These are phyloP conservation scores for Congeria kusceri DNA, from an alignment of 2,888 invertebrate genomes.

Conservation along the genomic window DNA sequence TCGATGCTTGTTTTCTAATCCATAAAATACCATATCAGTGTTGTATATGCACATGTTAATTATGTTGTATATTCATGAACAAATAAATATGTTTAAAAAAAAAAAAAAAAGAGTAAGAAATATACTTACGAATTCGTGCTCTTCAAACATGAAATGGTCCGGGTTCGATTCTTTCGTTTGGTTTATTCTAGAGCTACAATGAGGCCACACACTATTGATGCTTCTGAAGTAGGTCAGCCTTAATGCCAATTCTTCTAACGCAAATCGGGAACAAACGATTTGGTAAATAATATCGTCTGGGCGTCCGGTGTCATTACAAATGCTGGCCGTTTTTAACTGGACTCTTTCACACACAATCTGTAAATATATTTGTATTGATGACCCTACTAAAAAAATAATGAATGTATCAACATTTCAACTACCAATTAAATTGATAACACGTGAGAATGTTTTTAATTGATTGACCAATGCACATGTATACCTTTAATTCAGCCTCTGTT, in stretches of 20 bases:
- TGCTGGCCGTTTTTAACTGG: background rate
- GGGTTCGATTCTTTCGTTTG: conserved; percentile 52
- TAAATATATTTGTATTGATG: background rate
- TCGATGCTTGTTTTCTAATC: too few species aligned
- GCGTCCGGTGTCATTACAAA: background rate
- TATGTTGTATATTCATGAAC: too few species aligned
- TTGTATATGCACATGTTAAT: too few species aligned
- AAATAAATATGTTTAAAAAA: too few species aligned
- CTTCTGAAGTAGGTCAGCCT: conserved; percentile 69
- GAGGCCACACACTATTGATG: conserved; percentile 69
- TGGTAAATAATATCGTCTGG: conserved; percentile 12
- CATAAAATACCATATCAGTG: too few species aligned
- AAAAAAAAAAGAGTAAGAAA: background rate
- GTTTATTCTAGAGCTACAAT: conserved; percentile 57
- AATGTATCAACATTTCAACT: background rate
- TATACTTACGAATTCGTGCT: conserved; percentile 69
- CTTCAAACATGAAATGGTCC: conserved; percentile 57
- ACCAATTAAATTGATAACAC: background rate
- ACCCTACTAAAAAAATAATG: background rate
- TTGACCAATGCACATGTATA: conserved; percentile 6
- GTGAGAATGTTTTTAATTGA: background rate
- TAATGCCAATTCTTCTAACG: conserved; percentile 39
- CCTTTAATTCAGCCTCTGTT: conserved; percentile 51
- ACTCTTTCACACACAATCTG: conserved; percentile 13
- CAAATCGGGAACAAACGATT: conserved; percentile 56